These are phyloP conservation scores for Pipistrellus pygmaeus DNA, from an alignment of 2,797 vertebrate species.

Conservation along the genomic window DNA sequence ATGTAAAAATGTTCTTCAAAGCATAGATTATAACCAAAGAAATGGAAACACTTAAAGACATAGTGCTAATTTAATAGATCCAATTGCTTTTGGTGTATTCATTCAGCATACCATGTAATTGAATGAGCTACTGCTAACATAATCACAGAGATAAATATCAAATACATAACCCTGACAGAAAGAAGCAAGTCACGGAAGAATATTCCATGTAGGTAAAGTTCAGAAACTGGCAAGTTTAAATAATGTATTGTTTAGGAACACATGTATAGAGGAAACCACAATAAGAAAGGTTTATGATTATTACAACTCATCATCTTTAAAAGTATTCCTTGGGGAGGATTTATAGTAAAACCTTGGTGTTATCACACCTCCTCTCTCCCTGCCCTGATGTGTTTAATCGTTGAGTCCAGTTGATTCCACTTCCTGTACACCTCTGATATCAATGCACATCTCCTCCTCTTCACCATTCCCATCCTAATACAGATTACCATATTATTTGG, in stretches of 20 bases:
- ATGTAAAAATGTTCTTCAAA: not conserved
- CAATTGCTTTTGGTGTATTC: not conserved
- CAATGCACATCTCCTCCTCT: not conserved
- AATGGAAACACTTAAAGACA: not conserved
- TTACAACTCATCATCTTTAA: slow-evolving; percentile 28
- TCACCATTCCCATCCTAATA: not conserved
- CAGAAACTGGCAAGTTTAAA: slow-evolving; percentile 9
- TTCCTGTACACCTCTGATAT: not conserved
- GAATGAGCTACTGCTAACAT: not conserved
- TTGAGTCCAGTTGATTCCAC: not conserved
- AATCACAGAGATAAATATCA: not conserved
- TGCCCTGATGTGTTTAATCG: not conserved
- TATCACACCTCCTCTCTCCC: not conserved
- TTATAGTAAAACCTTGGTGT: not conserved
- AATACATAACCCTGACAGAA: slow-evolving; percentile 8
- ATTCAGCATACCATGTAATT: not conserved
- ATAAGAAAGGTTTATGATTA: not conserved
- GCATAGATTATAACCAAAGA: not conserved
- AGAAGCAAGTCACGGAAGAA: not conserved
- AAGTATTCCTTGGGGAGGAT: not conserved
- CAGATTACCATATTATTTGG: not conserved
- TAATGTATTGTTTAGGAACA: not conserved
- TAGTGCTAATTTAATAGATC: not conserved
- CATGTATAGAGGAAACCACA: not conserved
- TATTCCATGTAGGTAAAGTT: not conserved